phyloP scores from a whole-genome alignment of 2,113 vertebrate species.

The Ceyx cyanopectus region DNA sequence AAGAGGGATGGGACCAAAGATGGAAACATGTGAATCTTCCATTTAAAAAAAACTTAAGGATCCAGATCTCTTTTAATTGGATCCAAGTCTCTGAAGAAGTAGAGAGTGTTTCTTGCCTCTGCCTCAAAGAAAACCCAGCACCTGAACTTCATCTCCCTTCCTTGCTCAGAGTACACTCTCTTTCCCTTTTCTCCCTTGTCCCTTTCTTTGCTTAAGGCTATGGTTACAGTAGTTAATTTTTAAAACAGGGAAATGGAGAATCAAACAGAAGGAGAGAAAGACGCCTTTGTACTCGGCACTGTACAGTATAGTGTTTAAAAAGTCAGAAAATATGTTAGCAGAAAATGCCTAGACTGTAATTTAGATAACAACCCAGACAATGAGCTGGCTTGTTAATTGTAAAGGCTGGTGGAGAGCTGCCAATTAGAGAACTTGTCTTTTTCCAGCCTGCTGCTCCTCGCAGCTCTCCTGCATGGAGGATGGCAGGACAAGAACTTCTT shows the following conservation, averaged over 20 bases:
- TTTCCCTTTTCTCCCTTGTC: neutral
- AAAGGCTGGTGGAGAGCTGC: conserved; percentile 61
- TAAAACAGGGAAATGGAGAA: conserved; percentile 62
- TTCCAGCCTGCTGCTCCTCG: conserved; percentile 5
- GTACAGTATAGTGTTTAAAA: conserved; percentile 68
- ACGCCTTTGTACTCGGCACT: conserved; percentile 66
- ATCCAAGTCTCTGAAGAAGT: neutral
- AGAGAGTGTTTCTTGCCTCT: neutral
- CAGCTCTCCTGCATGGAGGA: neutral
- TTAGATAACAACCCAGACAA: conserved; percentile 71
- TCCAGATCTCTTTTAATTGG: neutral
- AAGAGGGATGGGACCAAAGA: neutral
- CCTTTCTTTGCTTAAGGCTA: conserved; percentile 53
- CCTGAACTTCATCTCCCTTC: neutral
- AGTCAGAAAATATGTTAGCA: conserved; percentile 67
- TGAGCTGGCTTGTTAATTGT: conserved; percentile 63
- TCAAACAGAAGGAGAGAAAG: conserved; percentile 74
- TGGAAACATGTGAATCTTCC: neutral
- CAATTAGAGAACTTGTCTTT: conserved; percentile 52
- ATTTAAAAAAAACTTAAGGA: neutral
- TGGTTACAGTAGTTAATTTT: conserved; percentile 67
- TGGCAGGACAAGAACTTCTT: neutral
- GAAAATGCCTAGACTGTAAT: conserved; percentile 72
- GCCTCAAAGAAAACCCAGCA: neutral
- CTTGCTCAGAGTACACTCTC: neutral